Evolutionary conservation across 2,797 vertebrate genomes (phyloP).

Genomic region (Channallabes apus): DNA sequence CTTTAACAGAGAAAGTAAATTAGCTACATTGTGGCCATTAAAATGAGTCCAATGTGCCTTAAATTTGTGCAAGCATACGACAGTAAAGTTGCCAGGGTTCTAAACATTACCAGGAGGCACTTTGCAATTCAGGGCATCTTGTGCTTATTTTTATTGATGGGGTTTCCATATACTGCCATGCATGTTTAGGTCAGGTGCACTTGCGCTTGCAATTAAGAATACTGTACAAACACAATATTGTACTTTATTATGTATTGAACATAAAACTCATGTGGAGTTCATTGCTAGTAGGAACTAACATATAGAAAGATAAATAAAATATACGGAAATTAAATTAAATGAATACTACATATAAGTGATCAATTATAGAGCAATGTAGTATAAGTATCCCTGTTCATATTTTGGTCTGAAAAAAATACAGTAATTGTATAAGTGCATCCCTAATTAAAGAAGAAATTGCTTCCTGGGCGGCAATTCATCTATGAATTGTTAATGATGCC

Average conservation of each 20-base stretch:
- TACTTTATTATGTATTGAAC: background rate
- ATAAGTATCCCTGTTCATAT: background rate
- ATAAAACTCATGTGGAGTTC: background rate
- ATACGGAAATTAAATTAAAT: no score
- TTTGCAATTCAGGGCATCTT: background rate
- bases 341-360: no score
- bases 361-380: no score
- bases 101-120: background rate
- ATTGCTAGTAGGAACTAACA: background rate
- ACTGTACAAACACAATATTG: background rate
- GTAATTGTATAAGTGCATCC: background rate
- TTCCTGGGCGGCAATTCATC: background rate
- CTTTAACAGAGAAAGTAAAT: background rate
- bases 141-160: background rate
- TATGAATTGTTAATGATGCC: background rate
- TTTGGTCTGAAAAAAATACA: background rate
- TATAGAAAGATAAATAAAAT: background rate
- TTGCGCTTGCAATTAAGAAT: background rate
- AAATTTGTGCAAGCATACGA: background rate
- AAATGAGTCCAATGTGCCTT: no score
- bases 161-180: background rate
- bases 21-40: background rate
- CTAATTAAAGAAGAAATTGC: background rate
- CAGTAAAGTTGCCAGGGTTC: background rate
- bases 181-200: background rate